A percentile compares a stretch with the other conserved stretches of the same genome.
These are phyloP conservation scores for Osmerus mordax DNA, from an alignment of 2,113 vertebrate species.

Conservation along the genomic window DNA sequence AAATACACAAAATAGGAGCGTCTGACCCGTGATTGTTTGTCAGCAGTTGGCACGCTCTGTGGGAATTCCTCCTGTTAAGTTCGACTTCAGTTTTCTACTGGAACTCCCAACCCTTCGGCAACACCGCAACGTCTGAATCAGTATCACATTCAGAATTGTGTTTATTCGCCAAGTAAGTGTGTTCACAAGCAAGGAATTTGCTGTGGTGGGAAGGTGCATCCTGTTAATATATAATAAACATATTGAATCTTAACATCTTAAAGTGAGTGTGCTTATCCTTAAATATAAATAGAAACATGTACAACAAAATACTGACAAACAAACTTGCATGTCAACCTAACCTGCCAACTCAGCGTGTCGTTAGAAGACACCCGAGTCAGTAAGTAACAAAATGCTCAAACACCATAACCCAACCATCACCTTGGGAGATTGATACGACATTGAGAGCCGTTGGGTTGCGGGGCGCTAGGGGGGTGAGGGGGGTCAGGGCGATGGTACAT, in stretches of 20 bases:
- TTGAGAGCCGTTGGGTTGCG: not conserved
- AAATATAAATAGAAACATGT: too few relatives aligned
- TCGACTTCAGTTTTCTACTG: not conserved
- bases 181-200: not conserved
- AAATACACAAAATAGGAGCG: conserved; percentile 22
- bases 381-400: too few relatives aligned
- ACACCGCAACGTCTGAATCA: too few relatives aligned
- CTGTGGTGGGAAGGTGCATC: too few relatives aligned
- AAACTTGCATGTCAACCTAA: too few relatives aligned
- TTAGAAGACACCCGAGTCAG: too few relatives aligned
- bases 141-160: not conserved
- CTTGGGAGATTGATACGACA: not conserved
- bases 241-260: too few relatives aligned
- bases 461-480: not conserved
- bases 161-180: not conserved
- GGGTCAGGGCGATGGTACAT: not conserved
- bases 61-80: conserved; percentile 8
- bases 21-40: not conserved
- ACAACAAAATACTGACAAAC: too few relatives aligned
- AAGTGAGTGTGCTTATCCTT: conserved; percentile 1
- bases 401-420: too few relatives aligned
- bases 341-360: too few relatives aligned
- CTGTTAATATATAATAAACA: too few relatives aligned
- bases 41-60: not conserved
- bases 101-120: not conserved